phyloP scores from a whole-genome alignment of 1,140 invertebrate species.

The Magallana ariakensis region DNA sequence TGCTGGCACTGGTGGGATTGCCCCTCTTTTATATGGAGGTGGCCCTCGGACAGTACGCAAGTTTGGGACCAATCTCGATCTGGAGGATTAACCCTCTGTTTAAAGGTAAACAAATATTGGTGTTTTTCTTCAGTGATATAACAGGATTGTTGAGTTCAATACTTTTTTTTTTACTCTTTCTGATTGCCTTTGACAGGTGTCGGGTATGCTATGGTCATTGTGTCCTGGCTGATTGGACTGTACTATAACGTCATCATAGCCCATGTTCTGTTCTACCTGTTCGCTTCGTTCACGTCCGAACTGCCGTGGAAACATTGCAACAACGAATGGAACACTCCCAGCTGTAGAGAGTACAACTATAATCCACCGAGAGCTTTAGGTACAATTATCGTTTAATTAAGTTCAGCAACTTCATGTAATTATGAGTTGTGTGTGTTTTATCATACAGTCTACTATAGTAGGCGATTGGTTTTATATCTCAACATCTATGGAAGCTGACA shows the following conservation, averaged over 20 bases:
- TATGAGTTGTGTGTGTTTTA: too few relatives aligned
- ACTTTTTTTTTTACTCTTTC: too few relatives aligned
- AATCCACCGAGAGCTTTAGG: too few relatives aligned
- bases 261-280: constrained; percentile 79
- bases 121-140: too few relatives aligned
- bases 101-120: constrained; percentile 74
- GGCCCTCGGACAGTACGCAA: constrained; percentile 79
- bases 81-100: constrained; percentile 80
- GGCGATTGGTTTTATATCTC: too few relatives aligned
- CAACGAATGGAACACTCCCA: constrained; percentile 80
- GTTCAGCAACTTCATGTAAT: too few relatives aligned
- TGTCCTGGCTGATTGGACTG: constrained; percentile 89
- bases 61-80: constrained; percentile 77
- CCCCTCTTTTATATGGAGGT: constrained; percentile 81
- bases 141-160: too few relatives aligned
- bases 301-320: constrained; percentile 81
- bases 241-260: constrained; percentile 81
- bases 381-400: too few relatives aligned
- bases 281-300: constrained; percentile 74
- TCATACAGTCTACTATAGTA: too few relatives aligned
- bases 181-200: constrained; percentile 84
- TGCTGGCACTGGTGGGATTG: constrained; percentile 82
- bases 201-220: constrained; percentile 91
- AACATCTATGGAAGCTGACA: too few relatives aligned
- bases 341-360: constrained; percentile 55